Conservation (phyloP, 2,888 invertebrate species). For the Clanis bilineata region DNA sequence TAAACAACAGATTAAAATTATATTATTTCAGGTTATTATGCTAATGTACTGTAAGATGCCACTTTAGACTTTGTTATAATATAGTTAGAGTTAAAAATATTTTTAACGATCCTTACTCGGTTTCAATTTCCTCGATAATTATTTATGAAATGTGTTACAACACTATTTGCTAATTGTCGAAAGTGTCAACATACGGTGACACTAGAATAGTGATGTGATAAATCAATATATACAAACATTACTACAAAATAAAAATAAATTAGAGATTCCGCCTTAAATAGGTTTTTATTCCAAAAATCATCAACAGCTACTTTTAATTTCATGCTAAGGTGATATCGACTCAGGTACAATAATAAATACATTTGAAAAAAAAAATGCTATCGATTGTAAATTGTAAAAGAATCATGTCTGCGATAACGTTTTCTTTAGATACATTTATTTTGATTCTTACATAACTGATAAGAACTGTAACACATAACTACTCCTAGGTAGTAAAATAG, state of each 20-base stretch:
- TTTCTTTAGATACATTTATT: background rate
- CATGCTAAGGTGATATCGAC: constrained; percentile 16
- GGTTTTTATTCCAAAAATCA: too few species aligned
- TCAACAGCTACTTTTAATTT: background rate
- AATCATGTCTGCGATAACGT: background rate
- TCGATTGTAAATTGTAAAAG: background rate
- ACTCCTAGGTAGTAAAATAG: constrained; percentile 2
- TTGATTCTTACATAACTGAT: background rate
- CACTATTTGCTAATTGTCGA: background rate
- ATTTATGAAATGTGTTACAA: background rate
- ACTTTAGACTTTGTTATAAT: too few species aligned
- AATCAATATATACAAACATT: background rate
- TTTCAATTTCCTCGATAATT: too few species aligned
- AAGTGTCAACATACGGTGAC: too few species aligned
- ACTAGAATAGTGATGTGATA: too few species aligned
- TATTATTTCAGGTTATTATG: background rate
- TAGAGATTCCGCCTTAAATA: too few species aligned
- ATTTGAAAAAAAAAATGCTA: background rate
- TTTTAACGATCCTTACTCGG: too few species aligned
- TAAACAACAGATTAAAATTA: background rate
- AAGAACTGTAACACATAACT: background rate
- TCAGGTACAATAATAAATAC: constrained; percentile 8
- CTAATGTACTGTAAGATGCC: too few species aligned
- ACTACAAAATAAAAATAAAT: background rate
- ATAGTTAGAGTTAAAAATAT: too few species aligned